Percentiles rank a stretch among this genome's conserved stretches.
Conservation (phyloP, 2,113 vertebrate genomes). For the Rhynchopsitta pachyrhyncha region DNA sequence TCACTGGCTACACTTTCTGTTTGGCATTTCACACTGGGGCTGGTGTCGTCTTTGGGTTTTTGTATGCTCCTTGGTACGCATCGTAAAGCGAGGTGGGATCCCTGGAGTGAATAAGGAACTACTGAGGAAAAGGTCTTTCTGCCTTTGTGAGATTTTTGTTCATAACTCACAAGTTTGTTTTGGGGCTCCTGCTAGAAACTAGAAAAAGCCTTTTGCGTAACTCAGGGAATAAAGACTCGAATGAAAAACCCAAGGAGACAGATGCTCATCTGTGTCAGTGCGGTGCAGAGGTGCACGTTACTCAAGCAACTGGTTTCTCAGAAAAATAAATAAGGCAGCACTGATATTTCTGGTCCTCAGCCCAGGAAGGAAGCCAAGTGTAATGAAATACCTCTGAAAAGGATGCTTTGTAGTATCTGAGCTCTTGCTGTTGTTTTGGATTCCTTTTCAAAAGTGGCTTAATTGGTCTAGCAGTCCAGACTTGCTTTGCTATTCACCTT, state of each 20-base stretch:
- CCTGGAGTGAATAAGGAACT: neutral
- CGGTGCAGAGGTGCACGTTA: slow-evolving; percentile 7
- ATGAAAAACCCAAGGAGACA: neutral
- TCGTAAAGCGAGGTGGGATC: neutral
- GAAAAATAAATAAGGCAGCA: neutral
- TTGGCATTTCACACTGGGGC: neutral
- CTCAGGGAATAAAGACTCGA: neutral
- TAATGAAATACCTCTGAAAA: slow-evolving; percentile 37
- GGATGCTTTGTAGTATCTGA: neutral
- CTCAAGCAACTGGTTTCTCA: neutral
- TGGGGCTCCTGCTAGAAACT: neutral
- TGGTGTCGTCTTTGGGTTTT: neutral
- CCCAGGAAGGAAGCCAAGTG: neutral
- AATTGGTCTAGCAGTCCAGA: neutral
- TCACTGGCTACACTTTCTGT: neutral
- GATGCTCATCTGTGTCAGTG: neutral
- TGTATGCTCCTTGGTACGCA: neutral
- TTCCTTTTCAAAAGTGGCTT: slow-evolving; percentile 9
- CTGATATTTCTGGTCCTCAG: neutral
- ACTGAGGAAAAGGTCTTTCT: neutral
- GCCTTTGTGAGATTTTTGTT: neutral
- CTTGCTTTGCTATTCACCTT: neutral
- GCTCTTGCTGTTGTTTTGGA: neutral
- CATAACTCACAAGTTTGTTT: neutral
- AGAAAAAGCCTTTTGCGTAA: neutral